phyloP scores from a whole-genome alignment of 2,113 vertebrate species.

The Hydropotes inermis region DNA sequence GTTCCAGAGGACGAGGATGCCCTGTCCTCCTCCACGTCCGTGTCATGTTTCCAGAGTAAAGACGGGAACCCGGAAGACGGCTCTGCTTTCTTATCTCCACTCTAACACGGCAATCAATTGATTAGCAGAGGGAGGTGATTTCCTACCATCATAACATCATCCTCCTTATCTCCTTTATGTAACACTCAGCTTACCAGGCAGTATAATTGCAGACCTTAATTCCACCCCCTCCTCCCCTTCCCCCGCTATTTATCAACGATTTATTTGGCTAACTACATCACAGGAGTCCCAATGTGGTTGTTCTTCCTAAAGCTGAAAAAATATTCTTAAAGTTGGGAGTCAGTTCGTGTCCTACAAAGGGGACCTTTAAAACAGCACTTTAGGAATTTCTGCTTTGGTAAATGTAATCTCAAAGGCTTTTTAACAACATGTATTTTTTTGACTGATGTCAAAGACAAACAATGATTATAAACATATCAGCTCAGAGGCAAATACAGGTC shows the following conservation, averaged over 20 bases:
- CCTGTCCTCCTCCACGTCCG: conserved; percentile 67
- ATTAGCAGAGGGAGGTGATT: conserved; percentile 40
- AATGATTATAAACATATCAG: background rate
- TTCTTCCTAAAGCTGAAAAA: background rate
- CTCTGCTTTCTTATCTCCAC: conserved; percentile 63
- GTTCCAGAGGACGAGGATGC: conserved; percentile 79
- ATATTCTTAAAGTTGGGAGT: background rate
- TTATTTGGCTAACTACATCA: background rate
- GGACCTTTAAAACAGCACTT: background rate
- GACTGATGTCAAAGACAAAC: background rate
- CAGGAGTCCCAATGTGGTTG: background rate
- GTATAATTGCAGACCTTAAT: background rate
- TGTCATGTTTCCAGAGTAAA: conserved; percentile 53
- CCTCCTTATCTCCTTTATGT: background rate
- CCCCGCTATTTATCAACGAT: background rate
- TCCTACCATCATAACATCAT: background rate
- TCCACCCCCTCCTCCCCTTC: background rate
- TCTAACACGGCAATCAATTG: conserved; percentile 68
- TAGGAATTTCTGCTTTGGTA: background rate
- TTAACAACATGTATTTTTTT: background rate
- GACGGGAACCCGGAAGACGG: conserved; percentile 33
- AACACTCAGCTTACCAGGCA: background rate
- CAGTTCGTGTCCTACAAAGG: background rate
- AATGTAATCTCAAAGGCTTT: background rate
- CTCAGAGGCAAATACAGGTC: background rate